Base-by-base conservation (phyloP, 2,113 vertebrate genomes). In the Tor tambroides region DNA sequence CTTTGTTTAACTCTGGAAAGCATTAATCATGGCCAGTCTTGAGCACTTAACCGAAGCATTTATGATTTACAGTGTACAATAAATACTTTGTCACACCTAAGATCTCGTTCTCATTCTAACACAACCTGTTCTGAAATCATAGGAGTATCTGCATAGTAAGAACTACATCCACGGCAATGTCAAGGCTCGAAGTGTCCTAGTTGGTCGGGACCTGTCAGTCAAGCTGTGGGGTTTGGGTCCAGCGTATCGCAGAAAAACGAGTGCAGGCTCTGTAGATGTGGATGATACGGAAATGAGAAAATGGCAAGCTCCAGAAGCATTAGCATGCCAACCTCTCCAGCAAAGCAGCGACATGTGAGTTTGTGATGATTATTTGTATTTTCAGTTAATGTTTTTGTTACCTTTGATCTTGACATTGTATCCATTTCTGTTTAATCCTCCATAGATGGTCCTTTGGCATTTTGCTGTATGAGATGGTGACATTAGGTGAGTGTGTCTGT, bases 381-480 rank as follows among this genome's bases (percentile, higher is more conserved):
- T 76, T 85, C 11, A 65, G 41, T n/a, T 1, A 41, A 26, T 41
- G 23, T 6, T 75, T n/a, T 19, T 35, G 46, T 4, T 10, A 17
- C 4, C 11, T 7, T 80, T 38, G 21, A 38, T 8, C 19, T 85
- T 26, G 61, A 56, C 38, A 4, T 75, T 15, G 28, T n/a, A 38
- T 38, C 41, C 87, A 5, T 35, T 69, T 65, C 23, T 61, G 30
- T 74, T 38, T 56, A 4, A 26, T 76, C 93, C 87, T 65, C 93
- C 86, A 69, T 92, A 99, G 97, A 75, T 99, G 97, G 98, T 98
- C 97, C 1, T 98, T 99, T 89, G 97, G 98, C 79, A 95, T 98
- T 90, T 94, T 99, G 15, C 93, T 98, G 0, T 98, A 96, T 92
- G 98, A 99, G 93, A 98, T 98, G 96, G 93, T 96, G 89, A 97